Evolutionary conservation across 2,113 vertebrate genomes (phyloP).

Genomic region (Rhabdomys dilectus): DNA sequence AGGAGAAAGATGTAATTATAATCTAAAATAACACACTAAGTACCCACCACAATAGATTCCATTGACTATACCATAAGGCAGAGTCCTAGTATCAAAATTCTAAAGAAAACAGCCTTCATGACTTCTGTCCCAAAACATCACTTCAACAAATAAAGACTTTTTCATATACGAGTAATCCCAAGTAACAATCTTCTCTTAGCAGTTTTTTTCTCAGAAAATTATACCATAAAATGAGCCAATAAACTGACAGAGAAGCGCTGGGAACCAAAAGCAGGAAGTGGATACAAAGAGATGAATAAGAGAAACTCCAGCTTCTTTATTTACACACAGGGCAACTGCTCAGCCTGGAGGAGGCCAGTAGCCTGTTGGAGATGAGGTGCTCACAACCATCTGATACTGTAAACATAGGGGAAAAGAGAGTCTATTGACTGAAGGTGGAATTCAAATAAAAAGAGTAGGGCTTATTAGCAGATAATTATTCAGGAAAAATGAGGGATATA

Average conservation of each 20-base stretch:
- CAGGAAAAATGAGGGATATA: not conserved
- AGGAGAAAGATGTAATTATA: no score
- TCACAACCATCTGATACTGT: not conserved
- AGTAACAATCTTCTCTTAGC: not conserved
- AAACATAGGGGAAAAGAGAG: not conserved
- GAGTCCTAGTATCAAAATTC: not conserved
- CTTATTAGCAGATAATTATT: not conserved
- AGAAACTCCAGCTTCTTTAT: no score
- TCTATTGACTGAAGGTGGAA: not conserved
- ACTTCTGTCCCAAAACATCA: conserved; percentile 23
- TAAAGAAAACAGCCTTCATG: not conserved
- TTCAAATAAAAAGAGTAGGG: not conserved
- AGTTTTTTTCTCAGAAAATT: not conserved
- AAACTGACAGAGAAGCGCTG: not conserved
- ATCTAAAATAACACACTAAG: not conserved
- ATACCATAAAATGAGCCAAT: not conserved
- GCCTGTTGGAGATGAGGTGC: not conserved
- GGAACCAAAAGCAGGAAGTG: not conserved
- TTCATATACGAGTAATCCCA: not conserved
- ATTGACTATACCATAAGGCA: not conserved
- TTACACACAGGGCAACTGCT: not conserved
- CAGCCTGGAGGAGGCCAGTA: not conserved
- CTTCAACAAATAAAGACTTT: not conserved
- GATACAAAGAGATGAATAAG: not conserved
- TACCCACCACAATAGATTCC: not conserved